A percentile compares a stretch with the other conserved stretches of the same genome.
Evolutionary conservation across 2,888 invertebrate genomes (phyloP).

Genomic region (Drosophila nigritarsus): DNA sequence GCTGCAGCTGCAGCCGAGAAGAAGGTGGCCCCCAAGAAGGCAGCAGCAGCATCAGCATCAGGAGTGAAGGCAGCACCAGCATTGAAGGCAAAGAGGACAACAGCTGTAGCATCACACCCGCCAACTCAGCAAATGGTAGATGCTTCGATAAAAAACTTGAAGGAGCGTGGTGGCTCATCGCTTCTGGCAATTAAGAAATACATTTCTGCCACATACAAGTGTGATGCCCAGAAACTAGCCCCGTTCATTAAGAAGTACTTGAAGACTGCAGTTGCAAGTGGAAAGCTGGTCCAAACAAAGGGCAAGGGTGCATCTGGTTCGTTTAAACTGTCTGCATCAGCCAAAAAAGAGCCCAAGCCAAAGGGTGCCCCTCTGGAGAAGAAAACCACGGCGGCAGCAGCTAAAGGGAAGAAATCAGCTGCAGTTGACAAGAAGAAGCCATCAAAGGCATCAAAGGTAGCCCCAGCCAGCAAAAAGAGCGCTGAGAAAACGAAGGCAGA

Average conservation of each 20-base stretch:
- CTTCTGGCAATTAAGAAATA: constrained; percentile 60
- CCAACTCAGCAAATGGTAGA: constrained; percentile 59
- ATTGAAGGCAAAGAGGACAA: constrained; percentile 33
- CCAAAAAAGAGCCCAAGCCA: constrained; percentile 49
- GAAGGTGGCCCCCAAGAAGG: constrained; percentile 41
- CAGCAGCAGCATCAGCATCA: constrained; percentile 5
- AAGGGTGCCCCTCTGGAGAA: constrained; percentile 40
- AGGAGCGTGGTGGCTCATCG: constrained; percentile 61
- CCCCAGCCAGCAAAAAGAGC: constrained; percentile 32
- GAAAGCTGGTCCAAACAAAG: constrained; percentile 82
- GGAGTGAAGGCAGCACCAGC: not conserved
- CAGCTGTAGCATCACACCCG: constrained; percentile 38
- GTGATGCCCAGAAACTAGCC: constrained; percentile 53
- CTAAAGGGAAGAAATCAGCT: constrained; percentile 25
- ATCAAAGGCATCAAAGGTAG: constrained; percentile 47
- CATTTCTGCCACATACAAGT: constrained; percentile 56
- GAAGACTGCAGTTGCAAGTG: constrained; percentile 86
- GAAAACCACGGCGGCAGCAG: constrained; percentile 27
- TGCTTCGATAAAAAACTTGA: constrained; percentile 50
- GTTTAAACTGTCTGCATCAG: constrained; percentile 57
- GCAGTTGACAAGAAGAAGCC: constrained; percentile 46
- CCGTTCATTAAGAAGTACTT: constrained; percentile 88
- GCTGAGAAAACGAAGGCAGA: constrained; percentile 43
- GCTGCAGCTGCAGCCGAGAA: constrained; percentile 26
- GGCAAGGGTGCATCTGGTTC: constrained; percentile 67